These are phyloP conservation scores for Prorops nasuta DNA, from an alignment of 1,140 invertebrate genomes.

Conservation along the genomic window DNA sequence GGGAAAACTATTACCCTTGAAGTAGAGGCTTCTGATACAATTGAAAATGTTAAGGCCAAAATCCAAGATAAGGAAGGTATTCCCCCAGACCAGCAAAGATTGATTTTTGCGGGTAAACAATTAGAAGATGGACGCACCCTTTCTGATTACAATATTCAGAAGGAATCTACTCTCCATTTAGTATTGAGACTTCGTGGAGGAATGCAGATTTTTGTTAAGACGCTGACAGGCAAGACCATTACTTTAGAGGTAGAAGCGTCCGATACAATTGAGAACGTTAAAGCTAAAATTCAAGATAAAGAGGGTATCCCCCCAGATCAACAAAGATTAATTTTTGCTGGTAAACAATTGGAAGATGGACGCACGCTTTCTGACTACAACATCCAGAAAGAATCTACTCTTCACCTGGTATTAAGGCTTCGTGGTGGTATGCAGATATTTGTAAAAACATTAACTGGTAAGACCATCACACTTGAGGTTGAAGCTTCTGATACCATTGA, in stretches of 20 bases:
- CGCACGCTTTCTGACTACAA: slow-evolving; percentile 66
- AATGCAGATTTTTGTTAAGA: slow-evolving; percentile 73
- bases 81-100: slow-evolving; percentile 69
- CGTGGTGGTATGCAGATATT: slow-evolving; percentile 55
- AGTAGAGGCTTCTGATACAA: slow-evolving; percentile 72
- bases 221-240: slow-evolving; percentile 73
- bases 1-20: slow-evolving; percentile 73
- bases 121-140: slow-evolving; percentile 66
- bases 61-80: slow-evolving; percentile 72
- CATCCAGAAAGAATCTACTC: slow-evolving; percentile 75
- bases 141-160: slow-evolving; percentile 72
- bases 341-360: slow-evolving; percentile 71
- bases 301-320: slow-evolving; percentile 67
- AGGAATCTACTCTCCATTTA: slow-evolving; percentile 73
- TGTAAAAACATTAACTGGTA: slow-evolving; percentile 9
- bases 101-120: slow-evolving; percentile 70
- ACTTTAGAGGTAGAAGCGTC: slow-evolving; percentile 73
- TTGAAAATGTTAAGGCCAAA: slow-evolving; percentile 76
- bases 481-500: slow-evolving; percentile 64
- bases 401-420: slow-evolving; percentile 69
- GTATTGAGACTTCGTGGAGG: slow-evolving; percentile 68
- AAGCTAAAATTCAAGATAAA: slow-evolving; percentile 76
- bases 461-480: slow-evolving; percentile 12
- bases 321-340: slow-evolving; percentile 66
- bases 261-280: slow-evolving; percentile 74